These are phyloP conservation scores for Triplophysa tibetana DNA, from an alignment of 2,113 vertebrate species.

Conservation along the genomic window DNA sequence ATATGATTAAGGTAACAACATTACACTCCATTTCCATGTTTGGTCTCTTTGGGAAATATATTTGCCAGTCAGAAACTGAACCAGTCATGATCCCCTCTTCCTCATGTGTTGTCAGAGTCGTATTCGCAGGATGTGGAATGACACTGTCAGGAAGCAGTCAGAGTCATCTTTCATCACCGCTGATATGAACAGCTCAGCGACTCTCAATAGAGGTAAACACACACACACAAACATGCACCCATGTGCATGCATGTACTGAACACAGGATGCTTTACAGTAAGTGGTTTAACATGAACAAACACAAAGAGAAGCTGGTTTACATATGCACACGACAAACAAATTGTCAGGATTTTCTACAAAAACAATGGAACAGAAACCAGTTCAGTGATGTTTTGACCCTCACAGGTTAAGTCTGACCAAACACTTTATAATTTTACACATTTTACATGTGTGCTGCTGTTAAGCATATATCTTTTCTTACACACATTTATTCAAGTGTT, in stretches of 20 bases:
- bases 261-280: not conserved
- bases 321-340: not conserved
- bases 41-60: not conserved
- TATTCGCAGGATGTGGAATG: slow-evolving; percentile 99
- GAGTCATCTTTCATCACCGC: slow-evolving; percentile 99
- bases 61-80: slow-evolving; percentile 47
- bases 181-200: slow-evolving; percentile 98
- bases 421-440: not conserved
- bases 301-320: not conserved
- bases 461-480: no score
- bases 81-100: not conserved
- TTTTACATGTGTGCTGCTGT: not conserved
- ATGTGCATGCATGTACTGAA: not conserved
- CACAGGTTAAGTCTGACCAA: not conserved
- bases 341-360: not conserved
- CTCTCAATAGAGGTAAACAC: slow-evolving; percentile 97
- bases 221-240: slow-evolving; percentile 6
- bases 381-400: not conserved
- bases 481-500: no score
- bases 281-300: not conserved
- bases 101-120: slow-evolving; percentile 82
- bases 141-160: slow-evolving; percentile 97
- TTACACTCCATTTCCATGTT: slow-evolving; percentile 21
- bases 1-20: not conserved
- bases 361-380: not conserved